Conservation (phyloP, 2,113 vertebrate genomes). For the Ursus arctos region DNA sequence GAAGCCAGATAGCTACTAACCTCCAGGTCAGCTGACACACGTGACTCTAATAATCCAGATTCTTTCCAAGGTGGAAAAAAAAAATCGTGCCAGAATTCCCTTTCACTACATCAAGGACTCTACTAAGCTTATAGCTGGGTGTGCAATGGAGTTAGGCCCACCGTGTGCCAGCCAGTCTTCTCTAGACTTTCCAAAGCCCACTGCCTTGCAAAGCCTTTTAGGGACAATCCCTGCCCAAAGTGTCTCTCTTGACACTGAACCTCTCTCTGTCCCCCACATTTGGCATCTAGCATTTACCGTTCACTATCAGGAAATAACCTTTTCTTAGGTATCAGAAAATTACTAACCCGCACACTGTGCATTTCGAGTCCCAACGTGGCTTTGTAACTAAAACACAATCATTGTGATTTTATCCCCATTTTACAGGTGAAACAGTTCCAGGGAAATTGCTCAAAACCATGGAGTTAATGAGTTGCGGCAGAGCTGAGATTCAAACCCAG, state of each 20-base stretch:
- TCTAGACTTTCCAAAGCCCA: background rate
- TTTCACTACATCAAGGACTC: background rate
- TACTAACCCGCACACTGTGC: background rate
- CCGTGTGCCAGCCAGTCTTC: background rate
- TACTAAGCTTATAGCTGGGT: background rate
- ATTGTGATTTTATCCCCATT: background rate
- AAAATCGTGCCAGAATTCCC: background rate
- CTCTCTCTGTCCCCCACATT: slow-evolving; percentile 17
- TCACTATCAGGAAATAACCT: slow-evolving; percentile 11
- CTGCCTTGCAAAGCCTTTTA: background rate
- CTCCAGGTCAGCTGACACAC: background rate
- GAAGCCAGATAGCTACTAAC: background rate
- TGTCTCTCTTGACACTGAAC: background rate
- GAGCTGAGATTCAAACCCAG: background rate
- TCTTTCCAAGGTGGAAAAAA: background rate
- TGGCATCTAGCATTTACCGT: slow-evolving; percentile 10
- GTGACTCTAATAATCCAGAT: background rate
- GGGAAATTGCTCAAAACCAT: background rate
- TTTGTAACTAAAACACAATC: slow-evolving; percentile 23
- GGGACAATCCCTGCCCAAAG: background rate
- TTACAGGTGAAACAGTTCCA: slow-evolving; percentile 17
- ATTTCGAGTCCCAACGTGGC: background rate
- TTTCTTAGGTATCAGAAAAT: background rate
- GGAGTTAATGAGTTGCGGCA: background rate
- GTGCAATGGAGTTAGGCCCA: background rate